Base-by-base conservation (phyloP, 30 jellyfish, hydroid and myxozoan genomes). In the Aurelia coerulea region DNA sequence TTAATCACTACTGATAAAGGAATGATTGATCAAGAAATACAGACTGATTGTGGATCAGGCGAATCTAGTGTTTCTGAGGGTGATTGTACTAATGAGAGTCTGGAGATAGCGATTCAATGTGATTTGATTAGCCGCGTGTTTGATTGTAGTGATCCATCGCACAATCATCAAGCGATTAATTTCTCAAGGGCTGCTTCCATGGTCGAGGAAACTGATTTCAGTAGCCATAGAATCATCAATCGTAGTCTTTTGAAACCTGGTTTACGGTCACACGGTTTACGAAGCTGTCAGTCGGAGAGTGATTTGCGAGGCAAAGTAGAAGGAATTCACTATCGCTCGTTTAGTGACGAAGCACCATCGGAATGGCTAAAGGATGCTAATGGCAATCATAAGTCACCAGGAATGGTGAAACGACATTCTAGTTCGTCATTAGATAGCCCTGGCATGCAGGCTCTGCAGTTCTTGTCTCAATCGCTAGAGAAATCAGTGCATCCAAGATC, bases 401-500 rank as follows among this genome's bases (percentile, higher is more conserved):
- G 39, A 10, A 37, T 62, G 42, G 19, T 75, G 8, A 77, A 77
- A 49, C 70, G 87, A 32, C 37, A 42, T 16, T 60, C 87, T 0
- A 77, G 87, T 39, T 34, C 68, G 35, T 62, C 76, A 49, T 33
- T 33, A 16, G 63, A 19, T 2, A 77, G 95, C 53, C 95, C 95
- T 7, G 99, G 99, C 10, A 94, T 94, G 99, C 91, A 87, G 42
- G 99, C 99, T 19, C 66, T 94, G 71, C 96, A 80, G 42, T 67
- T 79, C 41, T 78, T 94, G 32, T 84, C 97, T 17, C 79, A 81
- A 63, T 76, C 94, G 10, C 53, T 94, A 42, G 99, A 94, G 76
- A 58, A 88, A 50, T 83, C 96, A 17, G n/a, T 77, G 23, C 94
- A 88, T 31, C 62, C 83, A 1, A 88, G 74, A 78, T 17, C 79